Base-by-base conservation (phyloP, 2,113 vertebrate genomes). In the Amia ocellicauda region DNA sequence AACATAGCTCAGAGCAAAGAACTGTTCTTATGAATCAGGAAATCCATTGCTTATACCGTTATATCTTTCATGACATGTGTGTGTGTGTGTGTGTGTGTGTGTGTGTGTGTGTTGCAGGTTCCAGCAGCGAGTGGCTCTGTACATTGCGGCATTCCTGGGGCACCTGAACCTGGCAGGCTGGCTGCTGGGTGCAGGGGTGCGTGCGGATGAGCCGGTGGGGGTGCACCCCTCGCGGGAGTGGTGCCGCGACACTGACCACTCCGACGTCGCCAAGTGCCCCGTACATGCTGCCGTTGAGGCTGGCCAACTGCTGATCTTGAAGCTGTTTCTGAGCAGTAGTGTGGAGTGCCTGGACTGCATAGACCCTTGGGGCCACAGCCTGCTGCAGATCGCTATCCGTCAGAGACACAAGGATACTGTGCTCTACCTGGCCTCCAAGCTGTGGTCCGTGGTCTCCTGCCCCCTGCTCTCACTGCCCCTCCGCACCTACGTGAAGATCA, bases 81-180 rank as follows among this genome's bases (percentile, higher is more conserved):
- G n/a, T n/a, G n/a, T n/a, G n/a, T n/a, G n/a, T n/a, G n/a, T n/a
- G n/a, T n/a, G n/a, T n/a, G n/a, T n/a, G n/a, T n/a, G n/a, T n/a
- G n/a, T n/a, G n/a, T n/a, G n/a, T n/a, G n/a, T n/a, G 24, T 31
- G 7, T 55, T 29, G 3, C 73, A 90, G 90, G 67, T 92, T 88
- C 69, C 87, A 92, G 74, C 83, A 79, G 67, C 76, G 78, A 28
- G 88, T 89, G 19, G 89, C 79, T 7, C 85, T 92, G 50, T 89
- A 87, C 64, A 65, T 92, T 0, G 82, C 89, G 0, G 86, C 91
- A n/a, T 80, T 73, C 64, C 69, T 72, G 0, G 87, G 88, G 8
- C 74, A 91, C 63, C 54, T 85, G 2, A 88, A 91, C 17, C 83
- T 92, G 68, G 81, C 82, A 0, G 73, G 75, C n/a, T 91, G 88